Conservation (phyloP, 2,888 invertebrate genomes). For the Trisateles emortualis region DNA sequence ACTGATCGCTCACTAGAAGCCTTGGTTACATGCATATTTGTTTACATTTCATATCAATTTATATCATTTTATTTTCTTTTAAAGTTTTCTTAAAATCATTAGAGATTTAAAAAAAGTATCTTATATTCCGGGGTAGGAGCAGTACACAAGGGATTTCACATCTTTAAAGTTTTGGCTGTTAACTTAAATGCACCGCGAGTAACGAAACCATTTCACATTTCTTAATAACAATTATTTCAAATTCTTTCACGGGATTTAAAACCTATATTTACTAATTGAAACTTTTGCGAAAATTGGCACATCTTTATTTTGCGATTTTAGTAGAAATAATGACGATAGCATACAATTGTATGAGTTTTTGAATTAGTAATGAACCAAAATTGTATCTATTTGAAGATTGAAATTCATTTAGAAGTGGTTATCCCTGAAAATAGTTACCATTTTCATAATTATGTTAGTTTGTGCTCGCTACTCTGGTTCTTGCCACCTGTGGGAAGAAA, state of each 20-base stretch:
- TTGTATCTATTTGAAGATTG: constrained; percentile 40
- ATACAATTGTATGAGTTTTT: constrained; percentile 30
- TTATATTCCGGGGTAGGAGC: constrained; percentile 78
- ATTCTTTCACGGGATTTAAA: constrained; percentile 33
- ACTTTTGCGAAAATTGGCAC: constrained; percentile 37
- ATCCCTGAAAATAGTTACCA: constrained; percentile 86
- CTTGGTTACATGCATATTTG: constrained; percentile 85
- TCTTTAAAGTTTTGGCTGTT: constrained; percentile 48
- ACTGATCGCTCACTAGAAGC: constrained; percentile 70
- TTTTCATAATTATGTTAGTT: constrained; percentile 78
- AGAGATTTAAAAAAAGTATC: constrained; percentile 67
- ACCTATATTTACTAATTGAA: constrained; percentile 27
- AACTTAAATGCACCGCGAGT: constrained; percentile 33
- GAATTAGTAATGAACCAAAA: constrained; percentile 35
- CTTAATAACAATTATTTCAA: constrained; percentile 19
- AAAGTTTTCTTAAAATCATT: constrained; percentile 73
- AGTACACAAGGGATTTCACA: constrained; percentile 73
- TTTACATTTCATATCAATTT: constrained; percentile 69
- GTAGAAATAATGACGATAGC: constrained; percentile 26
- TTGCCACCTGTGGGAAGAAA: constrained; percentile 83
- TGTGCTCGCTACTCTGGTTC: constrained; percentile 84
- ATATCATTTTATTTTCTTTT: constrained; percentile 62
- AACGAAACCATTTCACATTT: constrained; percentile 15
- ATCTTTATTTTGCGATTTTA: constrained; percentile 30
- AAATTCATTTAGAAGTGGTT: constrained; percentile 68